These are phyloP conservation scores for Rhamphomyia laevipes DNA, from an alignment of 2,888 invertebrate species.

Conservation along the genomic window DNA sequence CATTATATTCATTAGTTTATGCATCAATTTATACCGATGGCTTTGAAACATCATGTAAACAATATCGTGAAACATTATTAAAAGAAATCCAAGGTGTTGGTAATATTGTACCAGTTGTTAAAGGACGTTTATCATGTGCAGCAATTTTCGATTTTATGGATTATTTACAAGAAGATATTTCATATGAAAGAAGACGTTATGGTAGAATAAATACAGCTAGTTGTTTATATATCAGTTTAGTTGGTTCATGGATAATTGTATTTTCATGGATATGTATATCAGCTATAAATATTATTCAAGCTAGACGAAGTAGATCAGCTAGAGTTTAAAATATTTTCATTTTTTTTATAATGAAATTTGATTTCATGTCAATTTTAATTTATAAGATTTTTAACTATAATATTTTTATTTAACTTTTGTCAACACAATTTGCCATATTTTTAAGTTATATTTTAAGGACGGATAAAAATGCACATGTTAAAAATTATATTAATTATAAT, in stretches of 20 bases:
- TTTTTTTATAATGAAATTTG: not conserved
- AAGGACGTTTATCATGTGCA: conserved; percentile 52
- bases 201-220: conserved; percentile 62
- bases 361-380: no score
- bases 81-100: conserved; percentile 39
- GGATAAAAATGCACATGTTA: no score
- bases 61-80: conserved; percentile 56
- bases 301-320: conserved; percentile 29
- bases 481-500: no score
- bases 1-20: conserved; percentile 54
- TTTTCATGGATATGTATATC: conserved; percentile 44
- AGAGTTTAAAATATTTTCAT: conserved; percentile 23
- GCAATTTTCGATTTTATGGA: conserved; percentile 76
- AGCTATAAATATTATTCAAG: conserved; percentile 43
- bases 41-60: conserved; percentile 60
- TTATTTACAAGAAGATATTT: conserved; percentile 56
- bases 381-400: no score
- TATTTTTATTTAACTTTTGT: no score
- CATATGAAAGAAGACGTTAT: conserved; percentile 50
- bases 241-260: conserved; percentile 50
- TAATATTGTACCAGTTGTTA: conserved; percentile 34
- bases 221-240: conserved; percentile 52
- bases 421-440: no score
- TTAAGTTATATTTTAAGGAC: no score
- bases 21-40: conserved; percentile 61